Evolutionary conservation across 1,140 invertebrate species (phyloP).

Genomic region (Drosophila tsacasi): DNA sequence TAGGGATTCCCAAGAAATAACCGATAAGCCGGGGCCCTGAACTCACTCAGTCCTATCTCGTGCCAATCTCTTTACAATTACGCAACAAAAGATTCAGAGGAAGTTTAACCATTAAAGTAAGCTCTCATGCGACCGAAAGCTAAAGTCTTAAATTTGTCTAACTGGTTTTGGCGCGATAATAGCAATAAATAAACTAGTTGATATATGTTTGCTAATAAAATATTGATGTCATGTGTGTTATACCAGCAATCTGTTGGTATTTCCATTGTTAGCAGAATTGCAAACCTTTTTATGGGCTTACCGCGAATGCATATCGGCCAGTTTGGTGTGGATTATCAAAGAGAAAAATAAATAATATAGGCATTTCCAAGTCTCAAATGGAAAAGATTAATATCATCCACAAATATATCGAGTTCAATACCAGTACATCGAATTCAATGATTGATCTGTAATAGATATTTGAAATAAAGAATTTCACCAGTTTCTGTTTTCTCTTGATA

Average conservation of each 20-base stretch:
- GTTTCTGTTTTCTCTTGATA: constrained; percentile 25
- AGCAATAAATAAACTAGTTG: constrained; percentile 13
- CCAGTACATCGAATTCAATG: too few relatives aligned
- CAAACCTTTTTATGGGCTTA: background rate
- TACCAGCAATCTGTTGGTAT: background rate
- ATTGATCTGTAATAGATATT: background rate
- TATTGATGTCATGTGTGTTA: background rate
- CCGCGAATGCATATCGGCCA: too few relatives aligned
- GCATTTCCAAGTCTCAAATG: too few relatives aligned
- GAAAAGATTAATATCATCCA: too few relatives aligned
- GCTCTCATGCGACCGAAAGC: background rate
- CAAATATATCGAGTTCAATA: too few relatives aligned
- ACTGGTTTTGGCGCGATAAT: background rate
- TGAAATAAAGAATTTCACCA: background rate
- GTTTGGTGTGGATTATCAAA: background rate
- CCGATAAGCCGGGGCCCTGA: constrained; percentile 4
- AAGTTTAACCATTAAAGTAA: background rate
- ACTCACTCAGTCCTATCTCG: background rate
- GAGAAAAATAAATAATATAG: too few relatives aligned
- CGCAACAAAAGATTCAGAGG: background rate
- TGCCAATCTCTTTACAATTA: background rate
- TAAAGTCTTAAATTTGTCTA: constrained; percentile 1
- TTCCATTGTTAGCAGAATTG: background rate
- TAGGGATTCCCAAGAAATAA: background rate
- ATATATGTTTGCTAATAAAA: constrained; percentile 10